These are phyloP conservation scores for Vipera latastei DNA, from an alignment of 2,797 vertebrate species.

Conservation along the genomic window DNA sequence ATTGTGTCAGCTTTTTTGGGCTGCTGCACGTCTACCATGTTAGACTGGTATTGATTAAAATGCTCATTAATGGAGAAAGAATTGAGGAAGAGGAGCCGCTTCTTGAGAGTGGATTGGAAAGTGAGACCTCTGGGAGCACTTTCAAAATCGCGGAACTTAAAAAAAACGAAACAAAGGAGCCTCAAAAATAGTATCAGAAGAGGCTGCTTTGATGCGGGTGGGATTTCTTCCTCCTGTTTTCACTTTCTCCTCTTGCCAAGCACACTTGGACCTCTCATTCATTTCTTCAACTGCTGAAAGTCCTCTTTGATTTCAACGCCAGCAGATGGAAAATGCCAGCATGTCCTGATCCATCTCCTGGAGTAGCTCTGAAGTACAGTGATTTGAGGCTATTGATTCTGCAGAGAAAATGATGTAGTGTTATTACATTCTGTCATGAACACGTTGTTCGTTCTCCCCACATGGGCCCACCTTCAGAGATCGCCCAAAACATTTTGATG, in stretches of 20 bases:
- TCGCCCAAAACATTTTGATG: not conserved
- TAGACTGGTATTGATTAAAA: not conserved
- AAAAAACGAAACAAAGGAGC: not conserved
- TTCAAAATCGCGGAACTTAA: constrained; percentile 19
- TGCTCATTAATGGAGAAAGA: constrained; percentile 22
- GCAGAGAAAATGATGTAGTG: not conserved
- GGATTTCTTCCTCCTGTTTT: constrained; percentile 2
- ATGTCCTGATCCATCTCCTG: constrained; percentile 11
- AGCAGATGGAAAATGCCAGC: not conserved
- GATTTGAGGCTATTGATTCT: not conserved
- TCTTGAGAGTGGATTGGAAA: constrained; percentile 27
- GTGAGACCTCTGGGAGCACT: not conserved
- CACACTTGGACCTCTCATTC: not conserved
- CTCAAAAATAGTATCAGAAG: not conserved
- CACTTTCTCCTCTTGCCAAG: constrained; percentile 3
- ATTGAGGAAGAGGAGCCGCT: constrained; percentile 4
- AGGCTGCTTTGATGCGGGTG: not conserved
- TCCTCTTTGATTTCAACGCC: constrained; percentile 29
- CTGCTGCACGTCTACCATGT: not conserved
- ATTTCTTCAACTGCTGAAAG: constrained; percentile 4
- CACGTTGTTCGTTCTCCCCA: constrained; percentile 4
- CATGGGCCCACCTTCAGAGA: not conserved
- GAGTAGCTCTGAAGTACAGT: constrained; percentile 7
- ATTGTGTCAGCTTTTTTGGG: no score
- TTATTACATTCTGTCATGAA: not conserved